Base-by-base conservation (phyloP, 2,797 vertebrate species). In the Lagodon rhomboides region DNA sequence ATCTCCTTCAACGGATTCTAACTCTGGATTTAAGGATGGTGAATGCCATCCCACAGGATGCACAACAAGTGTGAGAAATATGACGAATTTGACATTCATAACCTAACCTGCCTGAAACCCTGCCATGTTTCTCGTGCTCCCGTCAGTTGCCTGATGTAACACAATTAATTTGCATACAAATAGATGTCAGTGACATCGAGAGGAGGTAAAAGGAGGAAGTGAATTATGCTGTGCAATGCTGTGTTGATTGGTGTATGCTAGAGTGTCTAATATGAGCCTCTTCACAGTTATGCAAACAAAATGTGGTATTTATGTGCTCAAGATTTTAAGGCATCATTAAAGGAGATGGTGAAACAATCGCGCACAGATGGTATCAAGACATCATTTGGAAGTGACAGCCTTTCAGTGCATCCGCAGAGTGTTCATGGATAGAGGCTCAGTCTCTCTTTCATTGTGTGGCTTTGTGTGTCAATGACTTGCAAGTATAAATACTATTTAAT, bases 91-190 rank as follows among this genome's bases (percentile, higher is more conserved):
- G 58, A 70, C 23, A 80, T 84, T 84, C 70, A 80, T 59, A 72
- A 72, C 20, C 43, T 22, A 34, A 49, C 41, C 58, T 47, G 73
- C 49, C 76, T 79, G 60, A 80, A 78, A 77, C 30, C 61, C 51
- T 68, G 65, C 79, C 54, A 64, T 54, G 54, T 69, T 68, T 83
- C 44, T 58, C 25, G 55, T 10, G 66, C 68, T 47, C 65, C 76
- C 65, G 66, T 82, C 68, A 69, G n/a, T 71, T 79, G 65, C 64
- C 54, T 83, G 58, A 82, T 77, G 69, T 64, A 63, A 79, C 56
- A 79, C 82, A 75, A 79, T 84, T 82, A 34, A 78, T 89, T 87
- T 86, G 71, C 84, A 84, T 87, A 80, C 74, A 86, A 87, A 89
- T 84, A 83, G 84, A 74, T 76, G 59, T 61, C 61, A 68, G 58